Evolutionary conservation across 2,797 vertebrate genomes (phyloP), one percentile per base, ranked within the genome.

Genomic region (Cossypha dichroa): DNA sequence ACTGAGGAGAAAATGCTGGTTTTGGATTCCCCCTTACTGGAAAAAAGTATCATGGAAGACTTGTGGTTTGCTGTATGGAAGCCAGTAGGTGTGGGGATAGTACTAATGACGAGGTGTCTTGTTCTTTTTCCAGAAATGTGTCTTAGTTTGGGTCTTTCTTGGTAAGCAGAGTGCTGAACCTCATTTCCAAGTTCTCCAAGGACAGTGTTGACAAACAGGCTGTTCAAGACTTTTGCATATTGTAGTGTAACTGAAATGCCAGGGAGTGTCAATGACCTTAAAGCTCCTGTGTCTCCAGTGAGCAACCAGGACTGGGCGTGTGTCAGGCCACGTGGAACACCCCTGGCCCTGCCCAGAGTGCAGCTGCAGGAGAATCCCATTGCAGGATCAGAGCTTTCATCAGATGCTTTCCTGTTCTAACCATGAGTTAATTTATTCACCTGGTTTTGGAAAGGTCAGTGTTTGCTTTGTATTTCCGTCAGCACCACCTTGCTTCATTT

Each of bases 131-230:
- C 95, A 96, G 95, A 97, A 97, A 93, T 76, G 92, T 98, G 97
- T 98, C 97, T 98, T 98, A 97, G 97, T 96, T 98, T 98, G 97
- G 93, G 97, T 98, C 96, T 98, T 95, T 97, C 97, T 97, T 96
- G 97, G 88, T 97, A 87, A 98, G 96, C 97, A 95, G 97, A 98
- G 95, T 97, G 94, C 96, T 97, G 95, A 96, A 93, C 95, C 96
- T 98, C 96, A 94, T 97, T 96, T 98, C 94, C 96, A 81, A 94
- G 85, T 92, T 97, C 97, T 97, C 94, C 94, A 55, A 97, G 97
- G 96, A 97, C 95, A 91, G 95, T 75, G 94, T 96, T 97, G 97
- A 95, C 91, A 97, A 96, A 84, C 97, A 90, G 97, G 97, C 93
- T 80, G 95, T 97, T 97, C 93, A 8, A 58, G 97, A 97, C 96